Percentiles rank a stretch among this genome's conserved stretches.
phyloP scores from a whole-genome alignment of 2,113 vertebrate species.

The Poeciliopsis prolifica region DNA sequence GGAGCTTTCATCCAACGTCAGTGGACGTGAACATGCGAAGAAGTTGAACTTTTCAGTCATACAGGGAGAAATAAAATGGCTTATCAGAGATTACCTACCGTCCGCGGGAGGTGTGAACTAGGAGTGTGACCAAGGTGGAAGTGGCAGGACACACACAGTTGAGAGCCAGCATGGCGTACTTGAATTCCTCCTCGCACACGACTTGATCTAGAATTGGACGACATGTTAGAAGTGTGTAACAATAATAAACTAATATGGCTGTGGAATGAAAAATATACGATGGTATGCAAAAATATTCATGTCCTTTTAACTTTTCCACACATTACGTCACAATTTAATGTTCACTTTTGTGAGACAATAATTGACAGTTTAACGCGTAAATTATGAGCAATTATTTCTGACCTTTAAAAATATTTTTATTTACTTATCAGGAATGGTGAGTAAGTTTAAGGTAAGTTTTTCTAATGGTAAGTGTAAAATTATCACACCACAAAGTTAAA shows the following conservation, averaged over 20 bases:
- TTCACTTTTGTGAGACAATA: too few relatives aligned
- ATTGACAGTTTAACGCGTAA: too few relatives aligned
- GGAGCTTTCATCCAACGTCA: not conserved
- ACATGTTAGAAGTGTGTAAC: not conserved
- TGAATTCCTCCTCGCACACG: constrained; percentile 98
- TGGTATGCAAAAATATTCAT: not conserved
- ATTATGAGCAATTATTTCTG: too few relatives aligned
- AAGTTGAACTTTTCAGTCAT: constrained; percentile 26
- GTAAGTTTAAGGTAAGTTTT: too few relatives aligned
- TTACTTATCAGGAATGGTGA: too few relatives aligned
- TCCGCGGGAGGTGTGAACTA: constrained; percentile 96
- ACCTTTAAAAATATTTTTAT: too few relatives aligned
- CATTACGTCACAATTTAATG: too few relatives aligned
- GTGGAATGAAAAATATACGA: not conserved
- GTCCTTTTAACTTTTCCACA: not conserved
- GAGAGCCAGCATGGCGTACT: constrained; percentile 95
- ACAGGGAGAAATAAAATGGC: constrained; percentile 14
- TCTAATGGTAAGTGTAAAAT: too few relatives aligned
- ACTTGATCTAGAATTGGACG: constrained; percentile 88
- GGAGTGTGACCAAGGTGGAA: constrained; percentile 93
- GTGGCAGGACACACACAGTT: constrained; percentile 97
- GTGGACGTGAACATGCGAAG: constrained; percentile 3
- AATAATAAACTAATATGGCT: not conserved
- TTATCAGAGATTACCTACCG: constrained; percentile 84
- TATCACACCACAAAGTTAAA: too few relatives aligned